phyloP scores from a whole-genome alignment of 2,797 vertebrate species.

The Protonibea diacanthus region DNA sequence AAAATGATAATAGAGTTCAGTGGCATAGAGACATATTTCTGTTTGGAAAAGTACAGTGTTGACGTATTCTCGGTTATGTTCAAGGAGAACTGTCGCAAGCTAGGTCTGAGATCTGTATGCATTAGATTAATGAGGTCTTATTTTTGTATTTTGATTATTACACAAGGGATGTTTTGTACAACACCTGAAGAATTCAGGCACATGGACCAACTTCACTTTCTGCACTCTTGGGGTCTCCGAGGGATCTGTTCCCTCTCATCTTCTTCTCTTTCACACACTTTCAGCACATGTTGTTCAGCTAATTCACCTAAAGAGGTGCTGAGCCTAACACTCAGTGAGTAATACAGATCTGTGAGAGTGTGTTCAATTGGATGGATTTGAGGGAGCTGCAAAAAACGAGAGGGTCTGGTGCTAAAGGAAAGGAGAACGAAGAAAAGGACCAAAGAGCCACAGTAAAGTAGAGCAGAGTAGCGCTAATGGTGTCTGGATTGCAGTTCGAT shows the following conservation, averaged over 20 bases:
- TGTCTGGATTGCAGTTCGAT: conserved; percentile 66
- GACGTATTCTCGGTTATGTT: no score
- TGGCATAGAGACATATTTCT: no score
- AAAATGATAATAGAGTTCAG: no score
- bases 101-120: no score
- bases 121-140: no score
- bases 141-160: conserved; percentile 8
- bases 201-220: conserved; percentile 9
- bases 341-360: conserved; percentile 65
- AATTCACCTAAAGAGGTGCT: conserved; percentile 67
- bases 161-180: not conserved
- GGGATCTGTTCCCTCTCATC: conserved; percentile 35
- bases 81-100: no score
- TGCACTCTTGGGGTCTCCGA: not conserved
- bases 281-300: conserved; percentile 52
- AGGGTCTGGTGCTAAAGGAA: conserved; percentile 38
- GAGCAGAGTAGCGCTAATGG: conserved; percentile 66
- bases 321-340: conserved; percentile 57
- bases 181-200: conserved; percentile 11
- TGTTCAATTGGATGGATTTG: conserved; percentile 61
- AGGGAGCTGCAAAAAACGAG: conserved; percentile 47
- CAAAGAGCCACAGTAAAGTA: conserved; percentile 52
- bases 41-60: not conserved
- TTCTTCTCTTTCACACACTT: conserved; percentile 53
- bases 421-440: conserved; percentile 55